A percentile compares a stretch with the other conserved stretches of the same genome.
These are phyloP conservation scores for Marasmarcha lunaedactyla DNA, from an alignment of 2,888 invertebrate species.

Conservation along the genomic window DNA sequence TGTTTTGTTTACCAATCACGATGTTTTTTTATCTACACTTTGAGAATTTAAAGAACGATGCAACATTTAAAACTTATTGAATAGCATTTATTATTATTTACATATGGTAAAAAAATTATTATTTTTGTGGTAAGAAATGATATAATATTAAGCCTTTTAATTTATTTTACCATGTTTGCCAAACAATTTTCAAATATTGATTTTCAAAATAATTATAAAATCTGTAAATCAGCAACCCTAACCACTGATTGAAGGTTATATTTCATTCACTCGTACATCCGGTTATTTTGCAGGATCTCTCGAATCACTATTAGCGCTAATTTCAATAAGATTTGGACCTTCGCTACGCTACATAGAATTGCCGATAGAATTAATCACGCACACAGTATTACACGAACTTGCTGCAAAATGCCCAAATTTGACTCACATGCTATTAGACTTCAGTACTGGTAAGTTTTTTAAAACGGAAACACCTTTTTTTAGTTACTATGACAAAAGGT, in stretches of 20 bases:
- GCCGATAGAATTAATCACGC: constrained; percentile 96
- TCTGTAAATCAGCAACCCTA: not conserved
- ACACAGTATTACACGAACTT: constrained; percentile 95
- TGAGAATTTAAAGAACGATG: no score
- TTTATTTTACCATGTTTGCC: not conserved
- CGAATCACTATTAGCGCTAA: constrained; percentile 88
- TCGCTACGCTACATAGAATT: constrained; percentile 92
- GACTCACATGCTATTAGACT: constrained; percentile 96
- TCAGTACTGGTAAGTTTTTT: constrained; percentile 81
- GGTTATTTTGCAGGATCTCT: constrained; percentile 72
- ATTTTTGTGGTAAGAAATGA: no score
- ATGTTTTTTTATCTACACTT: constrained; percentile 3
- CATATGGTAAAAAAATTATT: no score
- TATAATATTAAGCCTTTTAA: no score
- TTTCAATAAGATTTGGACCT: constrained; percentile 89
- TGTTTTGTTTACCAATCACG: constrained; percentile 8
- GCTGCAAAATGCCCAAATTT: constrained; percentile 96
- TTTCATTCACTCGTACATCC: not conserved
- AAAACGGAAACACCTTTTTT: no score
- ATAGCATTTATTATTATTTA: no score
- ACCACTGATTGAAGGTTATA: not conserved
- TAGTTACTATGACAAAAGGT: no score
- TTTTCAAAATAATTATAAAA: not conserved
- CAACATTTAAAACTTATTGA: no score
- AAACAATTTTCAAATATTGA: not conserved